A percentile compares a stretch with the other conserved stretches of the same genome.
Evolutionary conservation across 1,140 invertebrate genomes (phyloP).

Genomic region (Bombus waltoni): DNA sequence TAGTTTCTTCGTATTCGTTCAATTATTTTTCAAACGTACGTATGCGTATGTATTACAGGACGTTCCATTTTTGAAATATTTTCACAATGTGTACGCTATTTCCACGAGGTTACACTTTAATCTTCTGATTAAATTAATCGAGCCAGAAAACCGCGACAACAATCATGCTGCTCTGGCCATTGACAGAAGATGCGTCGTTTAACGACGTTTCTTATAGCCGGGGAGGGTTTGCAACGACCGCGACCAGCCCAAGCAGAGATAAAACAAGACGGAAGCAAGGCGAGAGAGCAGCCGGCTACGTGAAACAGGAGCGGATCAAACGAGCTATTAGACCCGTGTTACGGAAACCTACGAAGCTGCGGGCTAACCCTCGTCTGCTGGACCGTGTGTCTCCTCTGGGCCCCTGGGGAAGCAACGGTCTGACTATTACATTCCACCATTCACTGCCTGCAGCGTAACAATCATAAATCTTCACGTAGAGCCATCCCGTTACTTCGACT

Average conservation of each 20-base stretch:
- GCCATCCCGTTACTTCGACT: conserved; percentile 63
- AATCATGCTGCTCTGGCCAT: neutral
- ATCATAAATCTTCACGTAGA: conserved; percentile 69
- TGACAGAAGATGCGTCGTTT: conserved; percentile 3
- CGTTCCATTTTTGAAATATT: neutral
- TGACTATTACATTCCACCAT: conserved; percentile 67
- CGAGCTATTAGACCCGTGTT: conserved; percentile 75
- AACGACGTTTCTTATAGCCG: conserved; percentile 24
- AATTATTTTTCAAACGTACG: too few species aligned
- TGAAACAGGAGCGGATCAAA: conserved; percentile 71
- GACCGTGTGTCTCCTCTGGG: conserved; percentile 59
- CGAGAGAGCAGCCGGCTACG: conserved; percentile 52
- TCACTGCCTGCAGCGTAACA: conserved; percentile 58
- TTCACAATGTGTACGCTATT: too few species aligned
- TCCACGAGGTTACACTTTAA: neutral
- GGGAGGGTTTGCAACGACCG: neutral
- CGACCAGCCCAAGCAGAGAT: conserved; percentile 26
- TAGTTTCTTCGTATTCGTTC: too few species aligned
- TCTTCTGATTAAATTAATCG: neutral
- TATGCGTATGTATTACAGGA: too few species aligned
- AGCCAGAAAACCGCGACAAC: conserved; percentile 4
- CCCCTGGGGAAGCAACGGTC: conserved; percentile 57
- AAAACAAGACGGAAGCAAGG: conserved; percentile 55
- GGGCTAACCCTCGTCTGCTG: conserved; percentile 54
- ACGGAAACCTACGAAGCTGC: conserved; percentile 61